Percentiles rank a stretch among this genome's conserved stretches.
Conservation (phyloP, 2,113 vertebrate species). For the Cyanocitta stelleri region DNA sequence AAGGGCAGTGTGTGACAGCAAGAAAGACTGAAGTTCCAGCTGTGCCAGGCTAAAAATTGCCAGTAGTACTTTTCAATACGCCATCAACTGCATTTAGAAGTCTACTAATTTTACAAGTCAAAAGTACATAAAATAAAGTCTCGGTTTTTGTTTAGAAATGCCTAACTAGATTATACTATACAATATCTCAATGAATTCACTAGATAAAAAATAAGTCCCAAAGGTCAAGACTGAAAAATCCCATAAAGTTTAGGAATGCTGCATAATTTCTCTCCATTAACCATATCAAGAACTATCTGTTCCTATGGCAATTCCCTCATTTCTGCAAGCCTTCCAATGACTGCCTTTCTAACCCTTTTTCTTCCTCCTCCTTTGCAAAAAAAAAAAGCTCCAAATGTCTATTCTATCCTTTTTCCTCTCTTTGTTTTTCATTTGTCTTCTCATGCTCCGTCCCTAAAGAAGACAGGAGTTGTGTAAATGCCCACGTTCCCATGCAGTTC, state of each 20-base stretch:
- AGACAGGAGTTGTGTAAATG: neutral
- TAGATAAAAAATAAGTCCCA: neutral
- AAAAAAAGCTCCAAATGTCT: neutral
- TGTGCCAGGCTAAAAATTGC: neutral
- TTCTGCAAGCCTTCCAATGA: neutral
- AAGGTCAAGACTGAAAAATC: neutral
- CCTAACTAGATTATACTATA: neutral
- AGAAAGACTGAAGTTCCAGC: neutral
- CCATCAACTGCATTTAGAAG: neutral
- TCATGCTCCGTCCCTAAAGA: neutral
- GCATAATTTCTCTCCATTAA: neutral
- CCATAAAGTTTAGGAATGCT: neutral
- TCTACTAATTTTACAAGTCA: neutral
- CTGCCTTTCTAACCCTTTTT: neutral
- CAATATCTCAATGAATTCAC: neutral
- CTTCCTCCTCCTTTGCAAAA: neutral
- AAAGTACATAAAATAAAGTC: neutral
- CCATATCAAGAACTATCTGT: neutral
- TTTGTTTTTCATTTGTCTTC: neutral
- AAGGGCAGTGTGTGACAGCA: neutral
- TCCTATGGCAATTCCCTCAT: neutral
- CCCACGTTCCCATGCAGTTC: neutral
- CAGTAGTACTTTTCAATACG: neutral
- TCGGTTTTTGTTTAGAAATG: neutral
- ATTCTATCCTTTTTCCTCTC: neutral